Percentiles rank a stretch among this genome's conserved stretches.
Evolutionary conservation across 2,797 vertebrate species (phyloP).

Genomic region (Zenarchopterus dispar): DNA sequence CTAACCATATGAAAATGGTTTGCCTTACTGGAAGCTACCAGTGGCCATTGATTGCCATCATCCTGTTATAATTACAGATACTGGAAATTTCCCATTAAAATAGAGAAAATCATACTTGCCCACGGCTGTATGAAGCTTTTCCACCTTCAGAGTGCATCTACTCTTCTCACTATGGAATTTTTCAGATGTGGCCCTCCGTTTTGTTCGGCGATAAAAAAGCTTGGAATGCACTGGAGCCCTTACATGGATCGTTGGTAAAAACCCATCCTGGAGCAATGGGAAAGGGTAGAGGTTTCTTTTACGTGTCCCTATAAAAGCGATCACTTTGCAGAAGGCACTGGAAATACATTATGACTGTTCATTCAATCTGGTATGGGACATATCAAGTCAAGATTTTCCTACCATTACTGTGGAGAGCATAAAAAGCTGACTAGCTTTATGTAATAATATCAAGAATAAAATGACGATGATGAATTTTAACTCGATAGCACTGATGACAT

Average conservation of each 20-base stretch:
- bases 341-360: conserved; percentile 68
- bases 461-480: background rate
- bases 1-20: no score
- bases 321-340: conserved; percentile 63
- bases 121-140: conserved; percentile 17
- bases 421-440: conserved; percentile 22
- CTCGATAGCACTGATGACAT: background rate
- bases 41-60: no score
- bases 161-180: conserved; percentile 51
- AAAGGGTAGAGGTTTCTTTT: conserved; percentile 62
- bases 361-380: conserved; percentile 53
- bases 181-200: conserved; percentile 66
- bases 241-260: conserved; percentile 72
- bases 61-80: background rate
- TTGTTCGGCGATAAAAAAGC: conserved; percentile 77
- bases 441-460: conserved; percentile 13
- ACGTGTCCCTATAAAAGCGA: conserved; percentile 70
- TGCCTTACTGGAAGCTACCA: no score
- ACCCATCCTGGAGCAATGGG: conserved; percentile 62
- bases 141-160: conserved; percentile 20
- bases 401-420: conserved; percentile 28
- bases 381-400: conserved; percentile 41
- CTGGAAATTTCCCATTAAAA: background rate
- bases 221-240: conserved; percentile 58
- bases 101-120: conserved; percentile 46